Percentiles rank a stretch among this genome's conserved stretches.
Conservation (phyloP, 2,888 invertebrate species). For the Villa cingulata region DNA sequence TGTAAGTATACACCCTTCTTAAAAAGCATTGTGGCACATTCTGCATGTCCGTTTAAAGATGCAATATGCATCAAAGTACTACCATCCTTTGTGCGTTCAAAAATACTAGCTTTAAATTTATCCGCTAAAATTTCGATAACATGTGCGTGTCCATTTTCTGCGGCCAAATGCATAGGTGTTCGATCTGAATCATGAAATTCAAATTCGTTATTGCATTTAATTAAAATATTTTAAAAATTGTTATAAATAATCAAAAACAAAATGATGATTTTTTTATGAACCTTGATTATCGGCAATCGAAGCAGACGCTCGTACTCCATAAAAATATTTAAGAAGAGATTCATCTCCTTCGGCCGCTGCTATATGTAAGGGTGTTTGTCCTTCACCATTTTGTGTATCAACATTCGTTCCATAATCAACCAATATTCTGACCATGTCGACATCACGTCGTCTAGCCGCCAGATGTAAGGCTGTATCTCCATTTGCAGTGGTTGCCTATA, state of each 20-base stretch:
- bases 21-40: constrained; percentile 95
- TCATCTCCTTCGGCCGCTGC: constrained; percentile 95
- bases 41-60: constrained; percentile 91
- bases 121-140: constrained; percentile 93
- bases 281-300: constrained; percentile 88
- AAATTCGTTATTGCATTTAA: no score
- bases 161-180: constrained; percentile 94
- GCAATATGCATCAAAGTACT: constrained; percentile 98
- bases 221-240: no score
- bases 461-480: constrained; percentile 92
- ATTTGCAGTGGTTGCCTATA: constrained; percentile 59
- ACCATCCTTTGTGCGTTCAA: constrained; percentile 94
- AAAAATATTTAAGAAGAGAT: constrained; percentile 85
- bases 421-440: constrained; percentile 83
- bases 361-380: constrained; percentile 89
- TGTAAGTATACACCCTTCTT: constrained; percentile 97
- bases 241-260: neutral
- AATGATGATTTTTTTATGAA: constrained; percentile 28
- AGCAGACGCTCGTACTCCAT: constrained; percentile 87
- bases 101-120: constrained; percentile 94
- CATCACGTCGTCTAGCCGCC: constrained; percentile 82
- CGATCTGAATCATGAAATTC: constrained; percentile 51
- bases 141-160: constrained; percentile 90
- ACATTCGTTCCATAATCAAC: constrained; percentile 86
- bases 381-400: constrained; percentile 85